Conservation (phyloP, 2,888 invertebrate genomes). For the Aradus depressus region DNA sequence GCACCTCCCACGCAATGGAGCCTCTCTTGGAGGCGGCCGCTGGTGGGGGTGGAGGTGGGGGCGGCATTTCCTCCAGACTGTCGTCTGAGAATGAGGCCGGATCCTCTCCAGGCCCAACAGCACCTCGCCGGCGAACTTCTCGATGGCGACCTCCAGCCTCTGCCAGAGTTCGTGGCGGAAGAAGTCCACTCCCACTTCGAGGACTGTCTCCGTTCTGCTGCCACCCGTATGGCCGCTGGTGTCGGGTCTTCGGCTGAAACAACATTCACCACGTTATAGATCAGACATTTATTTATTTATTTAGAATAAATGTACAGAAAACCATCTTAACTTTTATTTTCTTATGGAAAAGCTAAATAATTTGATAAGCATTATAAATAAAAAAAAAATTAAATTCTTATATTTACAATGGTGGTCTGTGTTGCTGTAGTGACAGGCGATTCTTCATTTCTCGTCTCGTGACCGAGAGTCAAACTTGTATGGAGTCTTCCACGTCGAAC, state of each 20-base stretch:
- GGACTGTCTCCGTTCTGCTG: too few species aligned
- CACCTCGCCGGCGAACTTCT: conserved; percentile 33
- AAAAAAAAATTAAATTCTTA: conserved; percentile 2
- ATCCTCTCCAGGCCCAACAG: conserved; percentile 30
- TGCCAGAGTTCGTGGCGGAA: conserved; percentile 28
- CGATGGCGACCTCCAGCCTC: conserved; percentile 21
- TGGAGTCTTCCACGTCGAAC: conserved; percentile 30
- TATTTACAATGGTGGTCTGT: conserved; percentile 67
- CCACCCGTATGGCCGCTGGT: conserved; percentile 65
- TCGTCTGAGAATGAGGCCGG: conserved; percentile 67
- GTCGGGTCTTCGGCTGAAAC: conserved; percentile 63
- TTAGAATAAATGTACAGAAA: background rate
- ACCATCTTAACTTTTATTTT: too few species aligned
- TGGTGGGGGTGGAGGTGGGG: conserved; percentile 49
- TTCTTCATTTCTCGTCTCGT: conserved; percentile 24
- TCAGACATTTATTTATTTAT: background rate
- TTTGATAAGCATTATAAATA: background rate
- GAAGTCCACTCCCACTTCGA: conserved; percentile 37
- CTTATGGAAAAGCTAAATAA: too few species aligned
- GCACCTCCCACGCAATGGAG: conserved; percentile 80
- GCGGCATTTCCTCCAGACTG: conserved; percentile 65
- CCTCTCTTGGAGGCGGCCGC: conserved; percentile 51
- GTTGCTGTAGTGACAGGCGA: conserved; percentile 45
- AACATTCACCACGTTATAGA: background rate
- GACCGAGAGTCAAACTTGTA: conserved; percentile 27